Evolutionary conservation across 1,140 invertebrate genomes (phyloP).

Genomic region (Portunus trituberculatus): DNA sequence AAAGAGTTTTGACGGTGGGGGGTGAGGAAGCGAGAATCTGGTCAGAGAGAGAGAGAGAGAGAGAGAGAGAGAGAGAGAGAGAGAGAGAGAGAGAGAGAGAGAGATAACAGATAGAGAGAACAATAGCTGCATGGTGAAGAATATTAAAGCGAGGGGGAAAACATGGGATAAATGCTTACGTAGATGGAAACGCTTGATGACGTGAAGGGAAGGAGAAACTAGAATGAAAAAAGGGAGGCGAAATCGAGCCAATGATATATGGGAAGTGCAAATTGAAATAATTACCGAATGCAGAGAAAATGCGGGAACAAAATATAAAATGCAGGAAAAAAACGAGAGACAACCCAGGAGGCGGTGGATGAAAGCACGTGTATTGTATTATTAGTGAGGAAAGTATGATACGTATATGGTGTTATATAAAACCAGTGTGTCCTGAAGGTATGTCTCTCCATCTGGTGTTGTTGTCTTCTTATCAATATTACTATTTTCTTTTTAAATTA

Average conservation of each 20-base stretch:
- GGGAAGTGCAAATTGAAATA: not conserved
- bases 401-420: no score
- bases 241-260: not conserved
- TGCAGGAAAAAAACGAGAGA: no score
- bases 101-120: slow-evolving; percentile 2
- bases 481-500: no score
- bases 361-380: no score
- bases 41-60: not conserved
- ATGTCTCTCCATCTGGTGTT: no score
- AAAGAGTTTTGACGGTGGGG: not conserved
- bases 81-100: not conserved
- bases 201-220: not conserved
- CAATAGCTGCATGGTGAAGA: not conserved
- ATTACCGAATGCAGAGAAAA: not conserved
- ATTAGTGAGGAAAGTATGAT: no score
- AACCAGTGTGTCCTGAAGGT: no score
- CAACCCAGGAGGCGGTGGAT: no score
- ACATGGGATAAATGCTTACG: not conserved
- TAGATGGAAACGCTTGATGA: not conserved
- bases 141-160: not conserved
- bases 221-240: not conserved
- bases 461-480: no score
- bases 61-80: slow-evolving; percentile 52
- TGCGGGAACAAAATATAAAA: no score
- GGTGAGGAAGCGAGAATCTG: no score